Evolutionary conservation across 2,797 vertebrate genomes (phyloP).

Genomic region (Malurus leucopterus): DNA sequence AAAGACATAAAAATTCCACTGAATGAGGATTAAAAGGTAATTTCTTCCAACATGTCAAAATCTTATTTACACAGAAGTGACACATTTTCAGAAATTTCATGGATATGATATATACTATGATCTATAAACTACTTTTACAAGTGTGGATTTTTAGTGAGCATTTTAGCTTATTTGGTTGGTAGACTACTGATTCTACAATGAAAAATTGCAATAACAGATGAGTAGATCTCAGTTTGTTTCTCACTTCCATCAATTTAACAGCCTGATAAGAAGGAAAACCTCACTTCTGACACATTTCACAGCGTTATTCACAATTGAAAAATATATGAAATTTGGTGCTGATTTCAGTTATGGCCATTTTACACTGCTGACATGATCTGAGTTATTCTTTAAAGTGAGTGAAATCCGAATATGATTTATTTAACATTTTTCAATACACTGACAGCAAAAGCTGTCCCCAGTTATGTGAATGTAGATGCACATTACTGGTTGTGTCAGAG

Average conservation of each 20-base stretch:
- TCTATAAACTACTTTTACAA: neutral
- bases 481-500: neutral
- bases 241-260: neutral
- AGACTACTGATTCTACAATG: neutral
- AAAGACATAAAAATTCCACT: neutral
- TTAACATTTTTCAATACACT: neutral
- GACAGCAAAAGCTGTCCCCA: neutral
- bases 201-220: neutral
- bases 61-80: neutral
- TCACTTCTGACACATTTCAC: neutral
- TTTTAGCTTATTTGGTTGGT: neutral
- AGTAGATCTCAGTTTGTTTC: neutral
- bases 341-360: neutral
- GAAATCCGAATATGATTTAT: neutral
- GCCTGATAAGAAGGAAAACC: neutral
- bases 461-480: neutral
- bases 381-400: neutral
- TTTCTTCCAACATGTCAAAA: neutral
- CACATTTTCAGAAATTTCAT: neutral
- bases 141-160: neutral
- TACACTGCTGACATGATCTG: neutral
- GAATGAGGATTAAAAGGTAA: neutral
- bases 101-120: neutral
- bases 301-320: neutral
- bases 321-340: neutral